Evolutionary conservation across 2,888 invertebrate species (phyloP).

Genomic region (Drosophila neonasuta): DNA sequence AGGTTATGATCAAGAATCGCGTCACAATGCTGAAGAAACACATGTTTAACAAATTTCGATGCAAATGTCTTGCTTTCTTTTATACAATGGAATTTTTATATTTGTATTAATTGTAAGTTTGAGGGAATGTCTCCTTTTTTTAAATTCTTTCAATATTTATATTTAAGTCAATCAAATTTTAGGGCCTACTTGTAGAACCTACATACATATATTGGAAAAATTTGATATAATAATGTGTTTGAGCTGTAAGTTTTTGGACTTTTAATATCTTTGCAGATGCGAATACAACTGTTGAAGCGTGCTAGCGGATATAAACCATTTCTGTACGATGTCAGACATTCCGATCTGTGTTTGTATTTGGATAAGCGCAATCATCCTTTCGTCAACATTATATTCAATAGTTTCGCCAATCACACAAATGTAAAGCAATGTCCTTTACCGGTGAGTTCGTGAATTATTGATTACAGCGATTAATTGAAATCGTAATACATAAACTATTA

Average conservation of each 20-base stretch:
- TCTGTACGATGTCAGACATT: conserved; percentile 60
- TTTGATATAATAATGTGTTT: too few species aligned
- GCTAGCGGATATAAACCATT: conserved; percentile 73
- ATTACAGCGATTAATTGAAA: neutral
- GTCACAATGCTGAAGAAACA: conserved; percentile 40
- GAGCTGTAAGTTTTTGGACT: neutral
- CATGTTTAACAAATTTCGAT: conserved; percentile 34
- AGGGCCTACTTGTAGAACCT: conserved; percentile 27
- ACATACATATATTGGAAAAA: neutral
- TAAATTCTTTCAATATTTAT: neutral
- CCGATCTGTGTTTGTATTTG: conserved; percentile 66
- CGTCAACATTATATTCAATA: conserved; percentile 63
- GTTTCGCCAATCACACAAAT: conserved; percentile 56
- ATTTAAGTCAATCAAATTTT: neutral
- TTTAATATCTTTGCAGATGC: conserved; percentile 49
- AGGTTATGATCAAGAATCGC: conserved; percentile 47
- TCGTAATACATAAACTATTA: too few species aligned
- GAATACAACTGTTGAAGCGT: conserved; percentile 66
- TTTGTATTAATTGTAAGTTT: neutral
- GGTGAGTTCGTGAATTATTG: conserved; percentile 21
- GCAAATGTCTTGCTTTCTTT: neutral
- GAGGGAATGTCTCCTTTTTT: neutral
- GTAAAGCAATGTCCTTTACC: conserved; percentile 60
- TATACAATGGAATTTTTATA: conserved; percentile 13
- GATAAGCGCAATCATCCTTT: conserved; percentile 74